A percentile compares a stretch with the other conserved stretches of the same genome.
Evolutionary conservation across 2,113 vertebrate genomes (phyloP).

Genomic region (Actenoides hombroni): DNA sequence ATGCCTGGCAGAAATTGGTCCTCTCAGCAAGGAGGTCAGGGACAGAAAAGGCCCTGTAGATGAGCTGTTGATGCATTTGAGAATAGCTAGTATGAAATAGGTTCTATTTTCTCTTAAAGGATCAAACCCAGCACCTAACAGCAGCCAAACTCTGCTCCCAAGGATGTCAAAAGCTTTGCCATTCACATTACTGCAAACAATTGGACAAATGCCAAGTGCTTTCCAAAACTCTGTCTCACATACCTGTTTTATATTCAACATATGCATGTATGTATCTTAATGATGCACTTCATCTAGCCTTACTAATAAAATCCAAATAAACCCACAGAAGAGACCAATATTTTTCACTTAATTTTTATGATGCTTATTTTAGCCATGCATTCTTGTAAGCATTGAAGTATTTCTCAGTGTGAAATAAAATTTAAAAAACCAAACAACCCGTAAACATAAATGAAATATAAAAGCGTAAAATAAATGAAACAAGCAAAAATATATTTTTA

Average conservation of each 20-base stretch:
- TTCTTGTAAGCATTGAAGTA: not conserved
- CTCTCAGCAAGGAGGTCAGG: not conserved
- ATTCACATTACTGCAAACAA: not conserved
- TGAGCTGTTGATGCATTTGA: not conserved
- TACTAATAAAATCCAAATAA: not conserved
- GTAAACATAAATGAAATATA: not conserved
- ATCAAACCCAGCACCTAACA: not conserved
- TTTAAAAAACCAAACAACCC: not conserved
- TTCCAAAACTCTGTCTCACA: not conserved
- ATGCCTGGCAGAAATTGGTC: not conserved
- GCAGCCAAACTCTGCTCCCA: not conserved
- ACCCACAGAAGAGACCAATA: not conserved
- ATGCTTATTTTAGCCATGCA: not conserved
- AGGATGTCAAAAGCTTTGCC: not conserved
- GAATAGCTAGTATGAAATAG: not conserved
- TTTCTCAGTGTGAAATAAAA: not conserved
- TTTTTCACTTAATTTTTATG: not conserved
- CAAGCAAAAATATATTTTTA: not conserved
- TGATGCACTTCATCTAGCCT: not conserved
- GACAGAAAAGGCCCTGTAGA: not conserved
- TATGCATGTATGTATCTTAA: not conserved
- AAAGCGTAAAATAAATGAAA: not conserved
- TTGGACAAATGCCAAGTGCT: not conserved
- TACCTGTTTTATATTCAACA: not conserved
- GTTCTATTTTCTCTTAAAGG: slow-evolving; percentile 9